Evolutionary conservation across 2,888 invertebrate species (phyloP), one percentile per base, ranked within the genome.

Genomic region (Acronicta aceris): DNA sequence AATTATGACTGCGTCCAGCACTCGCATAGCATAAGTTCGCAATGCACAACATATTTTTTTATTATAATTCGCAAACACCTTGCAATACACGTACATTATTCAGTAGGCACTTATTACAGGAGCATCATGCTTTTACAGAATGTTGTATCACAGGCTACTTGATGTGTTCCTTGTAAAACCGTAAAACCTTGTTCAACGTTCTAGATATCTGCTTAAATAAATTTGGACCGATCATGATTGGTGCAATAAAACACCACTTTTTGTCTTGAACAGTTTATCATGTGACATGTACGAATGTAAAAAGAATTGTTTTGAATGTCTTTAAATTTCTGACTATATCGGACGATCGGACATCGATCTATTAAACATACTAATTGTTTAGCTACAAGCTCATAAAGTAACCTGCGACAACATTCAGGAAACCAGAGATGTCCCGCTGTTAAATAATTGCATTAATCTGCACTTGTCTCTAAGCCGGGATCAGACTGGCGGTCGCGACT

Each of bases 11-110:
- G 51, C 51, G 51, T 48, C 12, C 21, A 59, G 50, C 72, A 70
- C 64, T 81, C 82, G 82, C 83, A 65, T 55, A 43, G 78, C 80
- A 63, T 76, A 70, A 68, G 27, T 67, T 83, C 81, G 82, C 82
- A 73, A 59, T 46, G 81, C 75, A 55, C 55, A 64, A 59, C 47
- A 67, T 58, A 57, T 40, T 10, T 57, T 58, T 66, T 63, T 59
- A 70, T 56, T 61, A 61, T 65, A 65, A 68, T 72, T 71, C 76
- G 76, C 78, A 66, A 27, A 71, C 66, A 79, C 57, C 59, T 68
- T 66, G 69, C 46, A 52, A 62, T 65, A 69, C 48, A 69, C 43
- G 52, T 62, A 47, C 41, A 61, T 61, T 65, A 67, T 59, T 65
- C 40, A 59, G 41, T 33, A 33, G 12, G 33, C 65, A 52, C 45